Base-by-base conservation (phyloP, 2,888 invertebrate species). In the Drosophila incognita region DNA sequence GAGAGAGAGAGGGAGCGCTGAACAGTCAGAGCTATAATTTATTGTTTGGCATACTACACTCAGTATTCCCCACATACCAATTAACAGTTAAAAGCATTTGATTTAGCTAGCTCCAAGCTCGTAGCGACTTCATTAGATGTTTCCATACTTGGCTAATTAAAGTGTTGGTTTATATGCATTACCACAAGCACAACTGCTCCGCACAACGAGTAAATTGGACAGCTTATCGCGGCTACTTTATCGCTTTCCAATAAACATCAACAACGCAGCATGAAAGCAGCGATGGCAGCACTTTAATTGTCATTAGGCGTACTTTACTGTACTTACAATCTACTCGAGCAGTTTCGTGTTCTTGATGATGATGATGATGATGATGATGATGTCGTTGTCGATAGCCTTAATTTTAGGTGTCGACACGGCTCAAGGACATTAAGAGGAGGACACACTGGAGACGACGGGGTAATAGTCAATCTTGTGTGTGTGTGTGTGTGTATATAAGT, bases 11-110 rank as follows among this genome's bases (percentile, higher is more conserved):
- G 35, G 31, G 15, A 11, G 58, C 51, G 46, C 51, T 27, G 42
- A 46, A 71, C 69, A 82, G 69, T 82, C 79, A 69, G 69, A 63
- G 73, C 29, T 51, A 84, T 87, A 87, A 89, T 89, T 89, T 85
- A 89, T 89, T 85, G 65, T 74, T 83, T 67, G 81, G 40, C 52
- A 48, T 49, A 42, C 66, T 48, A 18, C 11, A 36, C 48, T 29
- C 18, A 33, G 36, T 81, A 81, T 79, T 87, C 89, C 87, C 89
- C 82, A 73, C 59, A 75, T 73, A 78, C 77, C 84, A 89, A 83
- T 89, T 82, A 82, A 80, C 88, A 81, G 88, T 90, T 87, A 88
- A 88, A 77, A 79, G 76, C 81, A 81, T 89, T 89, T 81, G 81
- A 82, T 82, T 79, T 82, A 79, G 76, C 68, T 63, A 18, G 42